Conservation (phyloP, 1,140 invertebrate genomes). For the Cepaea nemoralis region DNA sequence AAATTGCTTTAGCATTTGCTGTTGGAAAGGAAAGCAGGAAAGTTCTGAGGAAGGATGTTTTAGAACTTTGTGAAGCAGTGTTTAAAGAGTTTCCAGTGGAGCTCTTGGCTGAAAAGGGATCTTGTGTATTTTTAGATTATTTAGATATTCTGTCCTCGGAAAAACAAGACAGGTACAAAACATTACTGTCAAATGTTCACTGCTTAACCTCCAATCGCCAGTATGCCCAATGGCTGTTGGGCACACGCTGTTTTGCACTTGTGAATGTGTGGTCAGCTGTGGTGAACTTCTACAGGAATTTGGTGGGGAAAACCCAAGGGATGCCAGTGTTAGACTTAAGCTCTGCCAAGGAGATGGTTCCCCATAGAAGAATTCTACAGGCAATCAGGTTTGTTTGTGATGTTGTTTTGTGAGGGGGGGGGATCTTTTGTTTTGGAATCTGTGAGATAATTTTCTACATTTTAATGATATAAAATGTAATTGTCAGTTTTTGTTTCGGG, state of each 20-base stretch:
- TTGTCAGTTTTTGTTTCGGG: too few species aligned
- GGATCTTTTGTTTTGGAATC: too few species aligned
- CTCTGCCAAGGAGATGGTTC: constrained; percentile 43
- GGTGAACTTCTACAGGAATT: constrained; percentile 68
- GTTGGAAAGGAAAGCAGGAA: constrained; percentile 62
- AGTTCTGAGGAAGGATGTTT: constrained; percentile 59
- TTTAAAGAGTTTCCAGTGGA: constrained; percentile 69
- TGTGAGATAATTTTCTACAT: too few species aligned
- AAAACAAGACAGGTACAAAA: constrained; percentile 63
- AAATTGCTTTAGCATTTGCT: constrained; percentile 68
- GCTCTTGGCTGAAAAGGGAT: constrained; percentile 62
- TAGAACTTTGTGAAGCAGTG: constrained; percentile 63
- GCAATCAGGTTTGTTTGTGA: constrained; percentile 57
- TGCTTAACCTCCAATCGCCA: constrained; percentile 68
- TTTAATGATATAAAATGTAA: too few species aligned
- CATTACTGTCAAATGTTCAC: constrained; percentile 68
- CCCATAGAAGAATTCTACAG: constrained; percentile 57
- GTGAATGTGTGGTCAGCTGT: constrained; percentile 69
- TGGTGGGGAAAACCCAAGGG: constrained; percentile 43
- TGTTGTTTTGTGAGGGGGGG: too few species aligned
- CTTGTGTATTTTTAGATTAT: constrained; percentile 68
- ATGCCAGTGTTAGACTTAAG: constrained; percentile 41
- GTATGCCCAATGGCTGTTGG: constrained; percentile 69
- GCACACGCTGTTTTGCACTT: constrained; percentile 67
- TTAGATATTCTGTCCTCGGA: constrained; percentile 69